phyloP scores from a whole-genome alignment of 2,888 invertebrate genomes.

The Agrotis clavis region DNA sequence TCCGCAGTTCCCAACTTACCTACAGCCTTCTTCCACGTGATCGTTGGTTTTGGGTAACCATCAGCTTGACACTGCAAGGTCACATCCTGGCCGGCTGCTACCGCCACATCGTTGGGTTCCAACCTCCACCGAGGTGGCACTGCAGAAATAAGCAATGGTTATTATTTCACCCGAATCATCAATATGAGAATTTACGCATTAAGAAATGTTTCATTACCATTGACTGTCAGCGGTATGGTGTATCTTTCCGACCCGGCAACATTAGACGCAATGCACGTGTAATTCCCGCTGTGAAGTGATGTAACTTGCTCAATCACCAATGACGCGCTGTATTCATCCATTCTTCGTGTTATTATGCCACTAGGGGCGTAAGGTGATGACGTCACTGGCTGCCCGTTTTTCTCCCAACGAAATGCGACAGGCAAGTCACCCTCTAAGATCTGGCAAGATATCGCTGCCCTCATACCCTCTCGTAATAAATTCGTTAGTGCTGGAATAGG shows the following conservation, averaged over 20 bases:
- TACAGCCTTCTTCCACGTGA: conserved; percentile 97
- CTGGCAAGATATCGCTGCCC: conserved; percentile 97
- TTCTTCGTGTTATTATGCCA: conserved; percentile 89
- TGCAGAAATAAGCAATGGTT: conserved; percentile 71
- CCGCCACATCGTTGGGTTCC: conserved; percentile 96
- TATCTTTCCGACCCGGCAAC: conserved; percentile 95
- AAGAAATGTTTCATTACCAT: conserved; percentile 90
- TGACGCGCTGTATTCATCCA: conserved; percentile 96
- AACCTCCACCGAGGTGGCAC: conserved; percentile 97
- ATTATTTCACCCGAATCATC: neutral
- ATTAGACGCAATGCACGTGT: conserved; percentile 97
- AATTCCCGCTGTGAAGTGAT: conserved; percentile 96
- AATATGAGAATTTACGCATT: neutral
- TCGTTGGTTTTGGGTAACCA: conserved; percentile 97
- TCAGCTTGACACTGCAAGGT: conserved; percentile 97
- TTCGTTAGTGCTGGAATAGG: conserved; percentile 96
- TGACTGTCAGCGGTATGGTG: conserved; percentile 95
- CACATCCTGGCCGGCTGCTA: conserved; percentile 96
- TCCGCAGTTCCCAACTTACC: conserved; percentile 88
- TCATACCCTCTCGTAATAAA: conserved; percentile 95
- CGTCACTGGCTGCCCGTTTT: conserved; percentile 95
- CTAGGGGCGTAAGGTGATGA: conserved; percentile 91
- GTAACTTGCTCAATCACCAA: conserved; percentile 96
- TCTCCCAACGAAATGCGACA: conserved; percentile 97
- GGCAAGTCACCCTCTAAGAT: conserved; percentile 98